Evolutionary conservation across 2,113 vertebrate species (phyloP), one percentile per base, ranked within the genome.

Genomic region (Hylia prasina): DNA sequence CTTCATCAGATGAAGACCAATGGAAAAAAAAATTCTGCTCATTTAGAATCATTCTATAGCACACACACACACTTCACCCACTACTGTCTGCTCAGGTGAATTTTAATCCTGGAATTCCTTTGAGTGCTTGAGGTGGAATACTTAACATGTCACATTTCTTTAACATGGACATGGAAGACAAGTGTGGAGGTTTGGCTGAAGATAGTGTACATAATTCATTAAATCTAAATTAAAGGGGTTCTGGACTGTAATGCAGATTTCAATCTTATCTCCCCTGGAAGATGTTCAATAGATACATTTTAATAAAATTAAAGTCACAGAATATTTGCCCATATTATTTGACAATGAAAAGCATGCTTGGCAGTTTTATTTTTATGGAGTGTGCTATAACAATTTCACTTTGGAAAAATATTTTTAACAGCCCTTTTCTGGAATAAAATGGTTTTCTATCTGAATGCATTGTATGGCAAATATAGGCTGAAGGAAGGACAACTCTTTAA

Each of bases 41-140:
- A 42, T 16, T 69, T 30, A 19, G 37, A n/a, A 17, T n/a, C n/a
- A 30, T 22, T 48, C n/a, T 7, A 18, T 2, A 61, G 12, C 44
- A 47, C 0, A 0, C 18, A 75, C 18, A 44, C 9, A 21, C 15
- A 31, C 9, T 2, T 2, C 11, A 91, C 3, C 13, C 31, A 25
- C 40, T 64, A 45, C 15, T 35, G 1, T 56, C 61, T 68, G 11
- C 28, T 75, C 42, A 47, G n/a, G 21, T 2, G 4, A 72, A 54
- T 77, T 65, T 76, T 58, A 68, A 57, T 58, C 27, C 28, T 85
- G 11, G 6, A 64, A 39, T 58, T 91, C 8, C 45, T 88, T 39
- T 50, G 15, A 82, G 31, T 53, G 20, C 17, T 60, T 9, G 3
- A 60, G 10, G 18, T 35, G 4, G 19, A 91, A 71, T 40, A 37